Evolutionary conservation across 2,797 vertebrate genomes (phyloP), one percentile per base, ranked within the genome.

Genomic region (Eurystomus glaucurus): DNA sequence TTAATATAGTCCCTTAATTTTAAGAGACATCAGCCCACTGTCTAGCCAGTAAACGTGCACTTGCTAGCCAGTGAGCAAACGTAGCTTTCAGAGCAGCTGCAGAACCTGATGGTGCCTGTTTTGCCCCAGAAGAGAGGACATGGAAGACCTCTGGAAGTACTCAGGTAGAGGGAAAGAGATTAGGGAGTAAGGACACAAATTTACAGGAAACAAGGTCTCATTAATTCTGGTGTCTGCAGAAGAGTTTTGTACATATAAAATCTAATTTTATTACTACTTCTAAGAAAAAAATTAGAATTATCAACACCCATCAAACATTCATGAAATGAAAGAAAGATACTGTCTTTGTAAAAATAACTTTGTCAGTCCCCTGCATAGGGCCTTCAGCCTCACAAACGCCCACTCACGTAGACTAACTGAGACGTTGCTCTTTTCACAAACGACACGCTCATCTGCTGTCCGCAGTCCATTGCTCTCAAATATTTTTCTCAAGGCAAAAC

Each of bases 131-230:
- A 55, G 3, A 85, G 4, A 5, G 37, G 5, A 75, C 46, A 10
- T 6, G 31, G 35, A 91, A 48, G 10, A 58, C 6, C 19, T 45
- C 50, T 77, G 45, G 25, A 84, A 78, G 10, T 6, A 57, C 7
- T 39, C 9, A 35, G 28, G 25, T 14, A 78, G 11, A 48, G 14
- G 19, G 31, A 35, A 68, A 78, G 16, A 71, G 8, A 39, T 35
- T 8, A 77, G 41, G 21, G 29, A 95, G 6, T 17, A 58, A 79
- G 55, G 31, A 52, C 48, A 70, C 8, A 76, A 51, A 93, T 39
- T 31, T 65, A 51, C 4, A 76, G 46, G 33, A 85, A 54, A 69
- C 3, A 10, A 0, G 0, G 50, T 2, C 35, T 76, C 55, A 62
- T 61, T 60, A 55, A 70, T 70, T 79, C n/a, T 84, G 29, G 10